A percentile compares a stretch with the other conserved stretches of the same genome.
These are phyloP conservation scores for Heliothis virescens DNA, from an alignment of 1,140 invertebrate species.

Conservation along the genomic window DNA sequence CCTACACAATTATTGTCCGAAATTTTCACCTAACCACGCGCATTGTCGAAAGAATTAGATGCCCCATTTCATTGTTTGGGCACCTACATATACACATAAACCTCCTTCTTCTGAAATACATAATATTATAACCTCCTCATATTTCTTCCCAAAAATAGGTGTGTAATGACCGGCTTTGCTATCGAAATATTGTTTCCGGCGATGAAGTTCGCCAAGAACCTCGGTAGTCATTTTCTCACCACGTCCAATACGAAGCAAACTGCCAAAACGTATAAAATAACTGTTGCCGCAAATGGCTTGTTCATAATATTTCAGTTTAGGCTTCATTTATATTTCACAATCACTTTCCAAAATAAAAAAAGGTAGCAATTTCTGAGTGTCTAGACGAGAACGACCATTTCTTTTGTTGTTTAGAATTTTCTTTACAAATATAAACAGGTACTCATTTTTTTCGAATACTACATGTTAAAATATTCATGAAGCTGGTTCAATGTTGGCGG, in stretches of 20 bases:
- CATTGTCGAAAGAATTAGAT: neutral
- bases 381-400: neutral
- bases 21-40: neutral
- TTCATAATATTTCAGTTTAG: neutral
- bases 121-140: neutral
- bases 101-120: no score
- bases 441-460: slow-evolving; percentile 18
- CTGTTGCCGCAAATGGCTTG: neutral
- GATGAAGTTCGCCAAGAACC: slow-evolving; percentile 18
- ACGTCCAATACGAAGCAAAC: slow-evolving; percentile 7
- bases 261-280: slow-evolving; percentile 25
- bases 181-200: slow-evolving; percentile 31
- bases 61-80: neutral
- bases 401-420: neutral
- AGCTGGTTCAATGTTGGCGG: slow-evolving; percentile 33
- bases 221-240: slow-evolving; percentile 24
- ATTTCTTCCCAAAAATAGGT: slow-evolving; percentile 15
- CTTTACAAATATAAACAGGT: slow-evolving; percentile 2
- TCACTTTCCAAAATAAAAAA: neutral
- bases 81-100: neutral
- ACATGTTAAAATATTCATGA: slow-evolving; percentile 51
- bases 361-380: neutral
- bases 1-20: slow-evolving; percentile 46
- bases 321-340: neutral
- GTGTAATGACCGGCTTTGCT: slow-evolving; percentile 25